Conservation (phyloP, 2,888 invertebrate species). For the Cryptus viduatorius region DNA sequence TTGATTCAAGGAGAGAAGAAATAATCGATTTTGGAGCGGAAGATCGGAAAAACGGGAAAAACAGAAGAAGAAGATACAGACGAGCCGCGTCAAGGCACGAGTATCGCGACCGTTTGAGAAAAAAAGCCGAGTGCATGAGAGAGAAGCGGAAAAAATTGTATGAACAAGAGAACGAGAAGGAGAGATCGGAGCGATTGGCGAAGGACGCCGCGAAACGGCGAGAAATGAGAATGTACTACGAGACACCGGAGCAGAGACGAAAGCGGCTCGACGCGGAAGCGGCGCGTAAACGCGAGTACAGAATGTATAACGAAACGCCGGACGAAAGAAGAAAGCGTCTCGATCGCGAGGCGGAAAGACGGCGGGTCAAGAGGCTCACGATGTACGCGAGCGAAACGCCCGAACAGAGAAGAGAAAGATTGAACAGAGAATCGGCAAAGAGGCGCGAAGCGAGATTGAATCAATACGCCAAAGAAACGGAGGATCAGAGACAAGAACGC, state of each 20-base stretch:
- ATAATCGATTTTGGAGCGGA: not conserved
- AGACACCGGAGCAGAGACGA: constrained; percentile 78
- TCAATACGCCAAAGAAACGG: constrained; percentile 79
- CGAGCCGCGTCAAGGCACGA: constrained; percentile 67
- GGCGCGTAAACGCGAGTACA: constrained; percentile 78
- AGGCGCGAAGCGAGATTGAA: constrained; percentile 77
- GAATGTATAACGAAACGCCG: constrained; percentile 79
- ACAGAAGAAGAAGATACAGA: constrained; percentile 63
- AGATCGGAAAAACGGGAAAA: constrained; percentile 32
- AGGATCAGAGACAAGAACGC: constrained; percentile 77
- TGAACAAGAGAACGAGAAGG: constrained; percentile 75
- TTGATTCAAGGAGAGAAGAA: not conserved
- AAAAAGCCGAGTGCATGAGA: constrained; percentile 77
- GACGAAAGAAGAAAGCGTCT: constrained; percentile 78
- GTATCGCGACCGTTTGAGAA: constrained; percentile 73
- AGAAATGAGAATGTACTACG: constrained; percentile 80
- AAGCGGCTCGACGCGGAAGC: constrained; percentile 79
- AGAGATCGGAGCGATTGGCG: constrained; percentile 73
- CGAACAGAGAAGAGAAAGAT: constrained; percentile 77
- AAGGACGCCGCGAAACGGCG: constrained; percentile 77
- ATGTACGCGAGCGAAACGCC: constrained; percentile 78
- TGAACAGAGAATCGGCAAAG: constrained; percentile 78
- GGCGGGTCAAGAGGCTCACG: constrained; percentile 77
- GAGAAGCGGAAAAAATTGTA: constrained; percentile 77
- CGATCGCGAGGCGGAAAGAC: constrained; percentile 79